These are phyloP conservation scores for Tetraneura akinire DNA, from an alignment of 1,140 invertebrate genomes.

Conservation along the genomic window DNA sequence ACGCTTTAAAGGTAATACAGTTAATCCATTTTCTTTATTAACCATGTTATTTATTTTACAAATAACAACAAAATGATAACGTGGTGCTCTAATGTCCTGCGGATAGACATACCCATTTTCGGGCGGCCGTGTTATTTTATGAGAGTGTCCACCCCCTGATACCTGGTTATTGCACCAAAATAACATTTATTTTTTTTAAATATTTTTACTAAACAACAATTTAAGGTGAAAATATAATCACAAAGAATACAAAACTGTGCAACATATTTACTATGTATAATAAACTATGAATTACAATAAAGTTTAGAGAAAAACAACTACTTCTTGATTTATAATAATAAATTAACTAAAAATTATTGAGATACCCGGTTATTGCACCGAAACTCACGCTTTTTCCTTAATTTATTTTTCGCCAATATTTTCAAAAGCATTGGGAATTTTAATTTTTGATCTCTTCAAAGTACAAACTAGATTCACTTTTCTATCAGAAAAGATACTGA, in stretches of 20 bases:
- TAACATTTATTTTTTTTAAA: not conserved
- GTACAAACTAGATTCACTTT: not conserved
- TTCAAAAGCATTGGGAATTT: too few species aligned
- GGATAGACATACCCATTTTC: too few species aligned
- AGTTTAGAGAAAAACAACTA: not conserved
- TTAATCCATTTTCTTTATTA: too few species aligned
- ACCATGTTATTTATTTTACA: too few species aligned
- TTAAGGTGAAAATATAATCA: not conserved
- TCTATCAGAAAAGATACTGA: not conserved
- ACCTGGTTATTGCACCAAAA: not conserved
- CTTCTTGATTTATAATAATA: not conserved
- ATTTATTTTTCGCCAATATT: not conserved
- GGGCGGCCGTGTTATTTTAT: too few species aligned
- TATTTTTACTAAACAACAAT: not conserved
- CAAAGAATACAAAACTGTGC: not conserved
- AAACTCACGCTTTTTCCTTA: not conserved
- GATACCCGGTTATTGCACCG: not conserved
- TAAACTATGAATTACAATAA: not conserved
- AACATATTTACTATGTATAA: not conserved
- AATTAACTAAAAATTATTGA: not conserved
- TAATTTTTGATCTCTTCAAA: not conserved
- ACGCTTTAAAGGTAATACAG: too few species aligned
- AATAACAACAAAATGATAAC: too few species aligned
- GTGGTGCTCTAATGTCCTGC: too few species aligned
- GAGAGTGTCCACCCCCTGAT: too few species aligned